Base-by-base conservation (phyloP, 2,113 vertebrate species). In the Brachyistius frenatus region DNA sequence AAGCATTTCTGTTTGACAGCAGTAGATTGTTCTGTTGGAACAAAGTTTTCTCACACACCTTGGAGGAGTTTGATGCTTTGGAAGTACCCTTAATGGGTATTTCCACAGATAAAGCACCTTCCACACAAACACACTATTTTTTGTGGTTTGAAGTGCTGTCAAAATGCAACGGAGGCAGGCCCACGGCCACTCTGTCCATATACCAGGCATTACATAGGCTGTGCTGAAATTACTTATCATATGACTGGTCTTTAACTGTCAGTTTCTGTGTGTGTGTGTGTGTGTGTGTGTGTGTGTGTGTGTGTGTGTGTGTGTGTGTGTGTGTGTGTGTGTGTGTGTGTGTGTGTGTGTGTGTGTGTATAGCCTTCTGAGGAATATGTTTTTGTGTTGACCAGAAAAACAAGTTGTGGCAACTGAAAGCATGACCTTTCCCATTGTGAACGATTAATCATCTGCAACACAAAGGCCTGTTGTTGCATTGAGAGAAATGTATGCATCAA, bases 81-180 rank as follows among this genome's bases (percentile, higher is more conserved):
- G 49, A 87, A 83, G 71, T 74, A 83, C 82, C 85, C 83, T 66
- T 1, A 1, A 2, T 13, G 74, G 82, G 85, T 85, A 67, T 86
- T 88, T 86, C 86, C 79, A 73, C 56, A 54, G 61, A 77, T 52
- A 36, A 73, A 79, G 47, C 85, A 53, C 5, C 32, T 3, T 15
- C 2, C 46, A 46, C 46, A 41, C 33, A 56, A 66, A 76, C n/a
- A 76, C 37, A 52, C 41, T 11, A 8, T 53, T 67, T 70, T 76
- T 78, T 77, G 46, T 71, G 36, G 39, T 55, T 23, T 23, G 23
- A 23, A 23, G 23, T 7, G 32, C 3, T 35, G 16, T 55, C 32
- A 35, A 8, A 49, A 39, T 5, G 11, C 30, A 8, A 39, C 2
- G 36, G 41, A 57, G 39, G 23, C 23, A 23, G 23, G 23, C 23